Percentiles rank a stretch among this genome's conserved stretches.
These are phyloP conservation scores for Smittia sp. DNA, from an alignment of 2,888 invertebrate species.

Conservation along the genomic window DNA sequence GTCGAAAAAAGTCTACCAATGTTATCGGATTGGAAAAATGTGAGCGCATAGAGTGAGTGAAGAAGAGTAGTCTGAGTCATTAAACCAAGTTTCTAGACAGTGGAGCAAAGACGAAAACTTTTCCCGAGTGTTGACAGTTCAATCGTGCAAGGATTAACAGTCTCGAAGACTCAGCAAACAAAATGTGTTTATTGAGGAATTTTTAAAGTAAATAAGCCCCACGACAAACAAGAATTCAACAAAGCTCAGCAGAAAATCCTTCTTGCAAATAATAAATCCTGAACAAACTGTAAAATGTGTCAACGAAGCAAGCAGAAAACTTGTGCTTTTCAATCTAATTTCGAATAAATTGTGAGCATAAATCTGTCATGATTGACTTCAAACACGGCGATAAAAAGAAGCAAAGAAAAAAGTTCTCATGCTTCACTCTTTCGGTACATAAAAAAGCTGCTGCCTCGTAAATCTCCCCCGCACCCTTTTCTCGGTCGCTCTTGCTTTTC, in stretches of 20 bases:
- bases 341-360: constrained; percentile 37
- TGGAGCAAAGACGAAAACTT: too few relatives aligned
- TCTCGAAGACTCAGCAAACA: background rate
- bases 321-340: constrained; percentile 24
- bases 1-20: background rate
- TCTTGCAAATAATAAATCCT: constrained; percentile 7
- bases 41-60: background rate
- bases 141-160: background rate
- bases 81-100: background rate
- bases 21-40: background rate
- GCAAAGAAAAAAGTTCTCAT: background rate
- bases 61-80: background rate
- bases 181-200: background rate
- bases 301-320: constrained; percentile 1
- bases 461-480: background rate
- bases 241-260: background rate
- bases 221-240: background rate
- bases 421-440: background rate
- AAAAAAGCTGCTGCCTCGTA: constrained; percentile 32
- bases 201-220: background rate
- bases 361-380: constrained; percentile 39
- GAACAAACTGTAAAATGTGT: background rate
- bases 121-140: background rate
- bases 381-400: constrained; percentile 10
- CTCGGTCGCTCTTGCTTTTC: background rate